Base-by-base conservation (phyloP, 2,888 invertebrate species). In the Eupithecia exiguata region DNA sequence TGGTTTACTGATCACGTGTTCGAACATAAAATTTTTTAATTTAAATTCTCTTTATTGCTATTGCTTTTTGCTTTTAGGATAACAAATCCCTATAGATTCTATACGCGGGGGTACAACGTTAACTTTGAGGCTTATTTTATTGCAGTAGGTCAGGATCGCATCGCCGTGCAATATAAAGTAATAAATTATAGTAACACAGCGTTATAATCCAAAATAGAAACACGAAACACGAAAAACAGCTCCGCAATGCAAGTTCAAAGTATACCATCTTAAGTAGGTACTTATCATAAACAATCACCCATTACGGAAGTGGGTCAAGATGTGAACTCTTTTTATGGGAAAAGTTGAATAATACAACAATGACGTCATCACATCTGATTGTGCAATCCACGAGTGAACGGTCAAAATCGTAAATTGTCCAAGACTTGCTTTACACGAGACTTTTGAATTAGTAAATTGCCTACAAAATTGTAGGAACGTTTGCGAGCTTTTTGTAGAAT, bases 321-420 rank as follows among this genome's bases (percentile, higher is more conserved):
- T 40, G 58, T 78, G 62, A 68, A 74, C 76, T 75, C 72, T 77
- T 78, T 75, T 71, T 77, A 80, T 77, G 76, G 76, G 78, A 79
- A 74, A 77, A 67, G 69, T 73, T 75, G 53, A 78, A 79, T 80
- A 78, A 78, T 76, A 74, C 72, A n/a, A 72, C 62, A 71, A 72
- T 69, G 70, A 58, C 70, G 77, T 74, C 76, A 80, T 74, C 74
- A 80, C 43, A 77, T 80, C 79, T 77, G 49, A 73, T 78, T 77
- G 71, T 77, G 67, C 68, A 70, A 76, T 40, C 16, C 62, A 74
- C 61, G 62, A 76, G 77, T 74, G 76, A 77, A 71, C 72, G 75
- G 78, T 74, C 76, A 76, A 74, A 70, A 73, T 73, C 18, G 71
- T 74, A 58, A 43, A 66, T 25, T 38, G 66, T 43, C 12, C 25